Base-by-base conservation (phyloP, 2,113 vertebrate species). In the Plecotus auritus region DNA sequence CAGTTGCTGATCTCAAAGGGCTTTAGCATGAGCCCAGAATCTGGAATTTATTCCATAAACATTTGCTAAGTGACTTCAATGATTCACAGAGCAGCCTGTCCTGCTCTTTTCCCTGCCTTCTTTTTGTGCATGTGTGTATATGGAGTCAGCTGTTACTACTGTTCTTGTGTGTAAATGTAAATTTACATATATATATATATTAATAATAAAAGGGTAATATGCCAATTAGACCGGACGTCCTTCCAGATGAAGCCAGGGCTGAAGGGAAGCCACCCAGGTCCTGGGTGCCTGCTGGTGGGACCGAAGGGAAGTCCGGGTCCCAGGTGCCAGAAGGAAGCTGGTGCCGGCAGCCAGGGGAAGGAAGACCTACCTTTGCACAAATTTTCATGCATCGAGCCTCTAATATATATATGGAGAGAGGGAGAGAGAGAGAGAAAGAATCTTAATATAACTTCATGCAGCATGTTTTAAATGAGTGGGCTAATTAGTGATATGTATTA, bases 11-110 rank as follows among this genome's bases (percentile, higher is more conserved):
- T 73, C 32, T 91, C 54, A 67, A n/a, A 20, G 26, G 26, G 23
- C 42, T 61, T 85, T 72, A 74, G 59, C 81, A 26, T 61, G 37
- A 90, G 37, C 30, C 17, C 67, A 69, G 42, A 82, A 82, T 72
- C 61, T 94, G 83, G 49, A 90, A 88, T 93, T 87, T 72, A 78
- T 90, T 92, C 59, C 11, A 23, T 92, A 73, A 93, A 88, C 35
- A 74, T 69, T 92, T 73, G 47, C 47, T 54, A 81, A 95, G 72
- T 40, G 23, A 87, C 32, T 64, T 32, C 22, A 87, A 0, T 51
- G 54, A 67, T 59, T 93, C 66, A 87, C 32, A 72, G 45, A 85
- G n/a, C 17, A 17, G 23, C 14, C n/a, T 81, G n/a, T 4, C 23
- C 59, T 28, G 0, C 30, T 86, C 54, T 30, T 83, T 91, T 17